Conservation (phyloP, 2,797 vertebrate species). For the Mus minutoides region DNA sequence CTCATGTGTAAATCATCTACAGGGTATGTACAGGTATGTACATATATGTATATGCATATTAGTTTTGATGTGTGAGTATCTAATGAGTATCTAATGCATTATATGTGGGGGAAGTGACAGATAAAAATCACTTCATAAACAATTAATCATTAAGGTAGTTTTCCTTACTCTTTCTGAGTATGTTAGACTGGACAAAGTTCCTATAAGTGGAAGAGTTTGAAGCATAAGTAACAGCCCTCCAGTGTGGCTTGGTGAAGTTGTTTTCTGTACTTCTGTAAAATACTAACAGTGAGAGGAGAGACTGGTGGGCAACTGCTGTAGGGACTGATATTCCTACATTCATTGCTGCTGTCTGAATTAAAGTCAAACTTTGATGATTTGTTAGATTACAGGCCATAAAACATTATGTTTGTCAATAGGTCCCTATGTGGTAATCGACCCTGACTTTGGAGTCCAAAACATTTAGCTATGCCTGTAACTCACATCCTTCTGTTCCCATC, state of each 20-base stretch:
- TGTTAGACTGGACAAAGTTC: background rate
- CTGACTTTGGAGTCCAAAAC: conserved; percentile 3
- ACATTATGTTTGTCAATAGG: background rate
- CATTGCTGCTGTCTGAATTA: conserved; percentile 35
- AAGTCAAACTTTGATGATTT: background rate
- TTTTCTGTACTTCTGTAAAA: background rate
- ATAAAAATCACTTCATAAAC: conserved; percentile 4
- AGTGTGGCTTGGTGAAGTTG: background rate
- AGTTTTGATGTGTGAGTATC: background rate
- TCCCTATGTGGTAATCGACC: background rate
- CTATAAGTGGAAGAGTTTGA: background rate
- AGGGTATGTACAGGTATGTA: background rate
- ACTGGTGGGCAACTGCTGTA: background rate
- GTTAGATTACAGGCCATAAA: background rate
- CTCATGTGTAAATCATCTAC: no score
- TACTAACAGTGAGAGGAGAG: background rate
- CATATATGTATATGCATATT: background rate
- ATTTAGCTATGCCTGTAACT: background rate
- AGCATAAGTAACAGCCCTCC: background rate
- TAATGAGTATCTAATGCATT: background rate
- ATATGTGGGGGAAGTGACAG: background rate
- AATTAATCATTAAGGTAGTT: background rate
- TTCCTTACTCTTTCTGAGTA: background rate
- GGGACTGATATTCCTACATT: background rate
- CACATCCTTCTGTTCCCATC: background rate